These are phyloP conservation scores for Tetranychus truncatus DNA, from an alignment of 2,888 invertebrate species.

Conservation along the genomic window DNA sequence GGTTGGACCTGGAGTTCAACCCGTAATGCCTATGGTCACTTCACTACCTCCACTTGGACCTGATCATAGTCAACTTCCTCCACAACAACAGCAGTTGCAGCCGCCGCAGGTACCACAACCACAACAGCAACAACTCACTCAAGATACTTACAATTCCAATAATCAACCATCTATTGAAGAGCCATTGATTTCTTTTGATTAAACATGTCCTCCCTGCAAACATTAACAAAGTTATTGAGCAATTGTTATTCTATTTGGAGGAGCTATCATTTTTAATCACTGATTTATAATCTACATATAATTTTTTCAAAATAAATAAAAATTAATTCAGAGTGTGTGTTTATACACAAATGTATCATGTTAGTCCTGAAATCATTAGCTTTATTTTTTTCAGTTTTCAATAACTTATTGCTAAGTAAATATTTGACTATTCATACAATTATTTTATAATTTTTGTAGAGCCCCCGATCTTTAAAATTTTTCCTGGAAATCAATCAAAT, in stretches of 20 bases:
- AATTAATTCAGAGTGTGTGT: too few species aligned
- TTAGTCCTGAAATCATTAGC: too few species aligned
- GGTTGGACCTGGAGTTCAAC: neutral
- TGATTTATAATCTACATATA: too few species aligned
- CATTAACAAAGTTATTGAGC: neutral
- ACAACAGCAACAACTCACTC: neutral
- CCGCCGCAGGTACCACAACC: neutral
- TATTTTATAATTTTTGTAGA: too few species aligned
- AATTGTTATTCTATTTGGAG: neutral
- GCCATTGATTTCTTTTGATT: neutral
- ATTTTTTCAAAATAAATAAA: too few species aligned
- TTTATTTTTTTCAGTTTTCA: too few species aligned
- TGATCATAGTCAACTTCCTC: neutral
- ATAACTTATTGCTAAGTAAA: too few species aligned
- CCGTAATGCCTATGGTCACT: neutral
- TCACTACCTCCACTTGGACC: neutral
- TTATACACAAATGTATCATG: too few species aligned
- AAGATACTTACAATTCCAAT: constrained; percentile 1
- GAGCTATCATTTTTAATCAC: too few species aligned
- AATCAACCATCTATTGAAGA: neutral
- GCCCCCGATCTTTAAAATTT: too few species aligned
- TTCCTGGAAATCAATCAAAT: too few species aligned
- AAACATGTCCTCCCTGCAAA: neutral
- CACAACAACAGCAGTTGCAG: neutral
- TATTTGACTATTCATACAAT: too few species aligned